phyloP scores from a whole-genome alignment of 2,113 vertebrate genomes.

The Thunnus thynnus region DNA sequence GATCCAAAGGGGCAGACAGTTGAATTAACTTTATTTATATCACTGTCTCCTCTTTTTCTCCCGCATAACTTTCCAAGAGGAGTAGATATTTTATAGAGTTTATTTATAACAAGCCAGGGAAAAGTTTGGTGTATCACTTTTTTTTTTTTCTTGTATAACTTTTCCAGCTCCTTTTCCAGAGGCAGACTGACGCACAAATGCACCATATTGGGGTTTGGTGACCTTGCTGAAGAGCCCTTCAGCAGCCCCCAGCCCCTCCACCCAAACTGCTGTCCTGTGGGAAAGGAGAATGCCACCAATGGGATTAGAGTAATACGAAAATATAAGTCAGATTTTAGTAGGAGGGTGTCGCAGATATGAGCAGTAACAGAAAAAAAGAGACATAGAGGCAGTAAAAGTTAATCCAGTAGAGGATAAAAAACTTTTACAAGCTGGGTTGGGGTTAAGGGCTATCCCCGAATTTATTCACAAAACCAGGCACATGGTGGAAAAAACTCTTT shows the following conservation, averaged over 20 bases:
- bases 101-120: conserved; percentile 41
- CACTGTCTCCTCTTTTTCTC: neutral
- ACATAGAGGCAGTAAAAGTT: conserved; percentile 55
- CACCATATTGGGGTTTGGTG: neutral
- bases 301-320: conserved; percentile 20
- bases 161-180: conserved; percentile 17
- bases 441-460: conserved; percentile 50
- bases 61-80: conserved; percentile 28
- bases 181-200: neutral
- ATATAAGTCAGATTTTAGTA: conserved; percentile 24
- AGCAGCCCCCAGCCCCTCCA: neutral
- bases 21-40: neutral
- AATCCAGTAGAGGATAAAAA: conserved; percentile 53
- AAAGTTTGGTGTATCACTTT: conserved; percentile 9
- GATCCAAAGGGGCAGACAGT: neutral
- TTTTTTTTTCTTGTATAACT: conserved; percentile 5
- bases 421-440: conserved; percentile 58
- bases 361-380: conserved; percentile 17
- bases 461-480: conserved; percentile 42
- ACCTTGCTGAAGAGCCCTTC: conserved; percentile 4
- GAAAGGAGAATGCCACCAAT: conserved; percentile 3
- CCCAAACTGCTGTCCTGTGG: conserved; percentile 2
- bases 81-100: conserved; percentile 30
- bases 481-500: conserved; percentile 41
- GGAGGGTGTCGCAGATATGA: conserved; percentile 22